Conservation (phyloP, 2,113 vertebrate species). For the Anthoscopus minutus region DNA sequence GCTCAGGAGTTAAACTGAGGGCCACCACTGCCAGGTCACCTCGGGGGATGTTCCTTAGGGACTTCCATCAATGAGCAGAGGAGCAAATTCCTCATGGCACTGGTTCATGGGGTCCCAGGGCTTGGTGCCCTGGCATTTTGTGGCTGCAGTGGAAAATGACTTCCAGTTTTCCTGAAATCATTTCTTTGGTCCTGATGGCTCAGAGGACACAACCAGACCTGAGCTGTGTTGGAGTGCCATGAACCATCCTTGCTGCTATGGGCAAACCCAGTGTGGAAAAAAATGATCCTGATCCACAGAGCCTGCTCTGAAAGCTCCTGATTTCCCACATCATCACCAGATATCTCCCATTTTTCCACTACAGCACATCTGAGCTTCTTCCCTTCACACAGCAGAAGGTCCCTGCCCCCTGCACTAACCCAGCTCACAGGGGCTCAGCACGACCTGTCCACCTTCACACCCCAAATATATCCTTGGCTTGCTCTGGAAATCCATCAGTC, state of each 20-base stretch:
- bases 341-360: neutral
- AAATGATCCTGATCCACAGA: neutral
- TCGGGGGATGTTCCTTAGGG: neutral
- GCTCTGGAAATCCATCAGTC: neutral
- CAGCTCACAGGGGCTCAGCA: neutral
- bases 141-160: neutral
- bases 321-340: neutral
- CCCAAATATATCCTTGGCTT: neutral
- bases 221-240: neutral
- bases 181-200: neutral
- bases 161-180: neutral
- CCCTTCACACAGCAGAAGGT: neutral
- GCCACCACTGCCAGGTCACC: neutral
- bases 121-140: neutral
- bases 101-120: neutral
- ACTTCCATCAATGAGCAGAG: neutral
- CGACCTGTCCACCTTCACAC: accelerated
- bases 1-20: no score
- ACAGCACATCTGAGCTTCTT: neutral
- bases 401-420: neutral
- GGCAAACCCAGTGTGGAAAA: accelerated
- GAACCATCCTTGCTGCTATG: neutral
- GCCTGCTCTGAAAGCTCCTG: neutral
- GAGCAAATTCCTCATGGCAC: accelerated
- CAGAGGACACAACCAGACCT: neutral